phyloP scores from a whole-genome alignment of 2,113 vertebrate genomes.

The Hyla sarda region DNA sequence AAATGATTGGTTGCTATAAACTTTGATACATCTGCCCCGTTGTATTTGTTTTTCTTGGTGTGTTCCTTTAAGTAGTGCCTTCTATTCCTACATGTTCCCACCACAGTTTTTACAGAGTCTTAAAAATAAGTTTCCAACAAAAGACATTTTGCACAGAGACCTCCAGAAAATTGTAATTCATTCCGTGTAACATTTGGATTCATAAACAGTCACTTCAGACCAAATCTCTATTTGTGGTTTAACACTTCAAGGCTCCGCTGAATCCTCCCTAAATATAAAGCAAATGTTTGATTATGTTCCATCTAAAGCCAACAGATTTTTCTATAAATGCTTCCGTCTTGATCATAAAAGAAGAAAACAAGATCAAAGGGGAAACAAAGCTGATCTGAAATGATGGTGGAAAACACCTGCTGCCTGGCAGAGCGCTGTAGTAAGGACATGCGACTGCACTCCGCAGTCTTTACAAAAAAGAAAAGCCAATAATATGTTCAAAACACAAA shows the following conservation, averaged over 20 bases:
- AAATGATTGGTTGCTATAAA: too few relatives aligned
- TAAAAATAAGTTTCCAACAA: too few relatives aligned
- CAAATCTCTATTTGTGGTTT: constrained; percentile 19
- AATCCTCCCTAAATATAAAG: constrained; percentile 28
- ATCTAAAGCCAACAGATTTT: constrained; percentile 43
- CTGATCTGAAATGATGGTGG: constrained; percentile 26
- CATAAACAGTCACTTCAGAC: background rate
- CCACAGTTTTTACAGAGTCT: too few relatives aligned
- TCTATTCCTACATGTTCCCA: too few relatives aligned
- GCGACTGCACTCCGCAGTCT: background rate
- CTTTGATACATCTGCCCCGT: too few relatives aligned
- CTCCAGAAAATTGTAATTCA: background rate
- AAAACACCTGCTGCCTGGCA: constrained; percentile 43
- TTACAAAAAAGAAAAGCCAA: background rate
- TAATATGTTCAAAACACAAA: background rate
- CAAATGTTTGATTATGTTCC: constrained; percentile 52
- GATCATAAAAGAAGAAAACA: constrained; percentile 39
- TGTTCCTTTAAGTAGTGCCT: too few relatives aligned
- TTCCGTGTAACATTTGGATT: background rate
- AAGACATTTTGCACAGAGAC: background rate
- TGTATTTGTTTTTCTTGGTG: too few relatives aligned
- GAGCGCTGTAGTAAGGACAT: background rate
- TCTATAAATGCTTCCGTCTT: constrained; percentile 44
- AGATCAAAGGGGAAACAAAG: constrained; percentile 49
- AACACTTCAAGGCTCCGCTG: constrained; percentile 36